Conservation (phyloP, 2,113 vertebrate species). For the Alexandromys fortis region DNA sequence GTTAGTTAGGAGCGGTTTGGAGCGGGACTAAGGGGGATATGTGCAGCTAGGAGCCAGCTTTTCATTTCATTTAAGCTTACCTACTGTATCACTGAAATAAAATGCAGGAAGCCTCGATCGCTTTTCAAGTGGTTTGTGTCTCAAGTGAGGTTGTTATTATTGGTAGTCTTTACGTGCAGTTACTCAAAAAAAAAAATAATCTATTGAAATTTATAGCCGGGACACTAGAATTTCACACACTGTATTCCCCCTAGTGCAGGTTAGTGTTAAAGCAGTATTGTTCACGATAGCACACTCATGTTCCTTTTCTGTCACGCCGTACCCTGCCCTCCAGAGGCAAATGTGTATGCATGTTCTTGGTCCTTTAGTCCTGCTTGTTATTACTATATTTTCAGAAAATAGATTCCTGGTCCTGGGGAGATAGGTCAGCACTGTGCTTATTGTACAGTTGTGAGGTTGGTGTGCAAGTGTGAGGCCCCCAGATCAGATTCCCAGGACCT, state of each 20-base stretch:
- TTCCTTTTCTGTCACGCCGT: background rate
- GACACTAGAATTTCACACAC: background rate
- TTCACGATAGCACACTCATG: background rate
- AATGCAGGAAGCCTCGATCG: background rate
- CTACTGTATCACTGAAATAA: background rate
- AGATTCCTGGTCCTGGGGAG: background rate
- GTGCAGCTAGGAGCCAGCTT: background rate
- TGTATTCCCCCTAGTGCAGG: background rate
- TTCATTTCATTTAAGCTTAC: background rate
- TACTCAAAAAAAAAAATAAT: background rate
- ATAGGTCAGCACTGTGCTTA: background rate
- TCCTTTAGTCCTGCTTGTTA: background rate
- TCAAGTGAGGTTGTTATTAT: slow-evolving; percentile 7
- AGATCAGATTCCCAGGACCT: background rate
- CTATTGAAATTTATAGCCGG: slow-evolving; percentile 16
- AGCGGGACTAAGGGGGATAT: background rate
- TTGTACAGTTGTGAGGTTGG: background rate
- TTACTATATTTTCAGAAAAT: background rate
- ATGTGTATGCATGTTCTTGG: background rate
- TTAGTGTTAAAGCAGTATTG: slow-evolving; percentile 3
- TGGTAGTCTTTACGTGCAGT: background rate
- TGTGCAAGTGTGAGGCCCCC: background rate
- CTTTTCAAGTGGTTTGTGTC: slow-evolving; percentile 35
- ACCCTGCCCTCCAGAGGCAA: background rate
- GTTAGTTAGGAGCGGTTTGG: background rate